Conservation (phyloP, 2,113 vertebrate genomes). For the Daubentonia madagascariensis region DNA sequence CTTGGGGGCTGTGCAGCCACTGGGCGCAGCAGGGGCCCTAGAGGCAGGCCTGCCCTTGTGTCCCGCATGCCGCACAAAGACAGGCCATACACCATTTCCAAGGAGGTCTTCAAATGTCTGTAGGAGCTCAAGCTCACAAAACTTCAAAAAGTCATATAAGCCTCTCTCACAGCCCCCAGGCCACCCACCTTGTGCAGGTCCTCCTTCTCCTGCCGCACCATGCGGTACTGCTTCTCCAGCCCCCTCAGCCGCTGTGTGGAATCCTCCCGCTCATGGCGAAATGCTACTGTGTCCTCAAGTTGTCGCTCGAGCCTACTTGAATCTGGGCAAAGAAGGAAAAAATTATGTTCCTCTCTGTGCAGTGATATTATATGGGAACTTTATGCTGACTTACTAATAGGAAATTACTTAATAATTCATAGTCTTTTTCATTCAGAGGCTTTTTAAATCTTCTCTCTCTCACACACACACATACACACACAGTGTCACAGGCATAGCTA, state of each 20-base stretch:
- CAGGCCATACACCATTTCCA: not conserved
- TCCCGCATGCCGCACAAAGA: not conserved
- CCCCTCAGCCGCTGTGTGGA: constrained; percentile 90
- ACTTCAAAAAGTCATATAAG: rapidly evolving
- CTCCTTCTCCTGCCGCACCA: constrained; percentile 92
- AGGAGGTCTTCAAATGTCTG: rapidly evolving
- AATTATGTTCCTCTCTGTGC: not conserved
- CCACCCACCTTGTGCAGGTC: constrained; percentile 93
- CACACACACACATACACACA: not conserved
- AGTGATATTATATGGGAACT: too few relatives aligned
- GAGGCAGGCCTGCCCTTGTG: not conserved
- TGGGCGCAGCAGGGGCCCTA: not conserved
- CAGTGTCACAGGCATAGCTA: not conserved
- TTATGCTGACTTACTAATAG: too few relatives aligned
- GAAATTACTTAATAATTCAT: not conserved
- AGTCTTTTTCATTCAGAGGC: too few relatives aligned
- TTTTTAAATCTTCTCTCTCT: not conserved
- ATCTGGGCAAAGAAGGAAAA: constrained; percentile 81
- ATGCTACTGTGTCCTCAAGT: constrained; percentile 90
- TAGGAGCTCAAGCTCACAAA: rapidly evolving
- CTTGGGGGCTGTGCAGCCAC: rapidly evolving
- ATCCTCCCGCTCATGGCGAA: constrained; percentile 93
- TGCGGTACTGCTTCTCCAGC: constrained; percentile 93
- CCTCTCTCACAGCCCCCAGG: rapidly evolving
- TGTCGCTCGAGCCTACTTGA: constrained; percentile 93